Conservation (phyloP, 2,888 invertebrate genomes). For the Stomorhina lunata region DNA sequence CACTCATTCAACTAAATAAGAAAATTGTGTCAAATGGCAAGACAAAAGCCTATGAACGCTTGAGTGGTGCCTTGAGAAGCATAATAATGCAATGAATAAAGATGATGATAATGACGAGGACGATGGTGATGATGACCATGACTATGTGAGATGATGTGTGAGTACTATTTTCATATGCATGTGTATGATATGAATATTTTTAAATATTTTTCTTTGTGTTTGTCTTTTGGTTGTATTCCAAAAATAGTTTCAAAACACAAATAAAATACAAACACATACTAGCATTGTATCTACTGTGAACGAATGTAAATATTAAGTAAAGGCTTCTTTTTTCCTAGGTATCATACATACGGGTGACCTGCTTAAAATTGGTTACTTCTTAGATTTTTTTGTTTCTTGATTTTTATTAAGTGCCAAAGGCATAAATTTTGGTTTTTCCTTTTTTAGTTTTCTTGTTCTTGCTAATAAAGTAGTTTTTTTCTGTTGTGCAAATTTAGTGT, state of each 20-base stretch:
- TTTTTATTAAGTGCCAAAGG: not conserved
- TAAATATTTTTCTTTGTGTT: not conserved
- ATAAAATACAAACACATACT: not conserved
- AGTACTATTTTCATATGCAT: conserved; percentile 7
- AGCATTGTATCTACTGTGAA: not conserved
- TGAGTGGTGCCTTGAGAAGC: conserved; percentile 64
- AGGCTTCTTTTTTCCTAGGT: too few species aligned
- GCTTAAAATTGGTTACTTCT: conserved; percentile 44
- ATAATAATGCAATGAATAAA: conserved; percentile 46
- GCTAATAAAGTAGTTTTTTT: not conserved
- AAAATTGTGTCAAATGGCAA: conserved; percentile 67
- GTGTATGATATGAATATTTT: not conserved
- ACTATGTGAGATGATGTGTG: conserved; percentile 35
- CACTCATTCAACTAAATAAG: not conserved
- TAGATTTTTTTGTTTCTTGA: not conserved
- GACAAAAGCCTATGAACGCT: conserved; percentile 63
- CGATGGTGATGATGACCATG: conserved; percentile 12
- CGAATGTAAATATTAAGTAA: too few species aligned
- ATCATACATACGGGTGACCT: conserved; percentile 47
- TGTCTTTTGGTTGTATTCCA: conserved; percentile 28
- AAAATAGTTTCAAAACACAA: conserved; percentile 23
- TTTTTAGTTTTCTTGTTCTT: not conserved
- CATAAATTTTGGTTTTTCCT: not conserved
- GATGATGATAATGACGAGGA: conserved; percentile 38
- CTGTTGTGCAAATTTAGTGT: not conserved